Evolutionary conservation across 2,113 vertebrate genomes (phyloP).

Genomic region (Cricetomys ansorgei): DNA sequence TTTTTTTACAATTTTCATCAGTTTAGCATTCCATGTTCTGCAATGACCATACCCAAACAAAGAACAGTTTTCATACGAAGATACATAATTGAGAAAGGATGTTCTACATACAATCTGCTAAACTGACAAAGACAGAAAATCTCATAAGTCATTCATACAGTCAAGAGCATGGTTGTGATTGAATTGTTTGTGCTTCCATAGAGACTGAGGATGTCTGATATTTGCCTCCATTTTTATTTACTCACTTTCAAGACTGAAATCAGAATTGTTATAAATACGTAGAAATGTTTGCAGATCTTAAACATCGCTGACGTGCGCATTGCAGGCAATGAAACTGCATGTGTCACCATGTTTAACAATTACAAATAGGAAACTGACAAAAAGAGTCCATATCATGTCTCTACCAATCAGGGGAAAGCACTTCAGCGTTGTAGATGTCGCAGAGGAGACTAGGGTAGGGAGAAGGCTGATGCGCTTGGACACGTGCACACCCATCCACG

Average conservation of each 20-base stretch:
- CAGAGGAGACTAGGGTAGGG: neutral
- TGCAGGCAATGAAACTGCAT: neutral
- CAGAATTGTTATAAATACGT: neutral
- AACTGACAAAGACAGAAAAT: neutral
- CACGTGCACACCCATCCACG: neutral
- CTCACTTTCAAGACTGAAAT: neutral
- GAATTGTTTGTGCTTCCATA: neutral
- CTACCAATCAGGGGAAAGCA: neutral
- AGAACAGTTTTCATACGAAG: neutral
- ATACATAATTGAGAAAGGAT: neutral
- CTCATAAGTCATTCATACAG: neutral
- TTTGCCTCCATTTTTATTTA: conserved; percentile 16
- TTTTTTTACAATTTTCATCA: neutral
- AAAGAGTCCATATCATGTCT: neutral
- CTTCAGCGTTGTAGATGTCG: neutral
- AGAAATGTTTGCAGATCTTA: neutral
- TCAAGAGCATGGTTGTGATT: neutral
- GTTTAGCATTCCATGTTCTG: neutral
- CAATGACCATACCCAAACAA: neutral
- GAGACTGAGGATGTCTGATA: neutral
- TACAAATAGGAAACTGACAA: neutral
- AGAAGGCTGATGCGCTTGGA: too few species aligned
- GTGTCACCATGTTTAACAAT: neutral
- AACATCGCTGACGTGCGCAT: neutral
- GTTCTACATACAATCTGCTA: neutral